phyloP scores from a whole-genome alignment of 1,140 invertebrate genomes.

The Phymorhynchus buccinoides region DNA sequence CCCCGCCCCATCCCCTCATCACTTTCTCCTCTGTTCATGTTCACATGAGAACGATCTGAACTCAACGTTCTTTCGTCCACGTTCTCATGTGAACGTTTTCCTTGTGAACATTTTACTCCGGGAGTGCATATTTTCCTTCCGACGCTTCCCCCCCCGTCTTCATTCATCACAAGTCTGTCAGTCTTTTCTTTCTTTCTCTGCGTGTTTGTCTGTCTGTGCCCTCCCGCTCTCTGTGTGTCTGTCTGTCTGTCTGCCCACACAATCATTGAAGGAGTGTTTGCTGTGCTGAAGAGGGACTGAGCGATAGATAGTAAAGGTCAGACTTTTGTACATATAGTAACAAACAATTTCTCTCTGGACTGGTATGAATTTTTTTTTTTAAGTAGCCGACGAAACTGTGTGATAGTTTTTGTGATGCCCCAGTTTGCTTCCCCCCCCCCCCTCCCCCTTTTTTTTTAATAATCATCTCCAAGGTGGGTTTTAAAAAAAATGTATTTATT shows the following conservation, averaged over 20 bases:
- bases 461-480: background rate
- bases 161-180: too few relatives aligned
- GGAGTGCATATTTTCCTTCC: background rate
- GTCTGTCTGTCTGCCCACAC: background rate
- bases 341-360: background rate
- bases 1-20: background rate
- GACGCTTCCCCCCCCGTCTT: too few relatives aligned
- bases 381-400: background rate
- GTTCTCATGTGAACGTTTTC: constrained; percentile 31
- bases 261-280: background rate
- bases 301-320: background rate
- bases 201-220: background rate
- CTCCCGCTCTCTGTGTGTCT: background rate
- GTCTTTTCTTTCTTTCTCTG: background rate
- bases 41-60: constrained; percentile 38
- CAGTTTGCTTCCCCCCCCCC: background rate
- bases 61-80: constrained; percentile 35
- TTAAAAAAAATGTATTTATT: background rate
- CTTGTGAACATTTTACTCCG: background rate
- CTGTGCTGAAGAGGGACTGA: background rate
- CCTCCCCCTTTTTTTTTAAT: background rate
- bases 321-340: constrained; percentile 9
- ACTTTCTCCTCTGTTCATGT: background rate
- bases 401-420: background rate
- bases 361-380: background rate